Conservation (phyloP, 2,888 invertebrate species). For the Eupelmus urozonus region DNA sequence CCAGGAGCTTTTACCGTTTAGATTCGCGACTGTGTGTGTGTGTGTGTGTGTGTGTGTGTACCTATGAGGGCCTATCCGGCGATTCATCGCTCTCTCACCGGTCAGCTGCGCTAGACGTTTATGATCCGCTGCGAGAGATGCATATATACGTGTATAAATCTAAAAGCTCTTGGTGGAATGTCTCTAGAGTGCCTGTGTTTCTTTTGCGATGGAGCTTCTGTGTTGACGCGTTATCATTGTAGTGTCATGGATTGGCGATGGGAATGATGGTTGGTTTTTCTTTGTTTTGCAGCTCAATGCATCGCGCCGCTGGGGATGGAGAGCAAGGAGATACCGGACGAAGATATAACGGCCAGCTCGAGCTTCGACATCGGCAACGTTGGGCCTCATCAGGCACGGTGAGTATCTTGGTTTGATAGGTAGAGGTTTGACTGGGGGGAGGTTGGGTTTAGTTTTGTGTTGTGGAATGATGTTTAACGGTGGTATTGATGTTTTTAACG, state of each 20-base stretch:
- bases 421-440: too few relatives aligned
- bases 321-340: slow-evolving; percentile 81
- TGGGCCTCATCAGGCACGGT: slow-evolving; percentile 83
- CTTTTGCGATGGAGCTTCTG: background rate
- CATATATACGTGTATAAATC: slow-evolving; percentile 65
- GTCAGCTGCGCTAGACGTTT: slow-evolving; percentile 70
- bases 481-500: background rate
- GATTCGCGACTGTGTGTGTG: slow-evolving; percentile 32
- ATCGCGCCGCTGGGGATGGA: slow-evolving; percentile 83
- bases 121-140: slow-evolving; percentile 68
- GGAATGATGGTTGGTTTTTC: slow-evolving; percentile 38
- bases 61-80: slow-evolving; percentile 65
- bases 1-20: slow-evolving; percentile 25
- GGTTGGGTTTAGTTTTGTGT: too few relatives aligned
- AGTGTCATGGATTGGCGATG: too few relatives aligned
- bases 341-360: slow-evolving; percentile 82
- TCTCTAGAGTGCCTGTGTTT: too few relatives aligned
- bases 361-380: slow-evolving; percentile 83
- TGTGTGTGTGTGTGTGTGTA: slow-evolving; percentile 31
- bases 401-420: slow-evolving; percentile 62
- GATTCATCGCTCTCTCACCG: slow-evolving; percentile 67
- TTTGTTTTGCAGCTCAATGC: slow-evolving; percentile 80
- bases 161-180: too few relatives aligned
- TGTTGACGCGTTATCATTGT: background rate
- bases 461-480: background rate